Evolutionary conservation across 2,113 vertebrate species (phyloP), one percentile per base, ranked within the genome.

Genomic region (Clarias batrachus): DNA sequence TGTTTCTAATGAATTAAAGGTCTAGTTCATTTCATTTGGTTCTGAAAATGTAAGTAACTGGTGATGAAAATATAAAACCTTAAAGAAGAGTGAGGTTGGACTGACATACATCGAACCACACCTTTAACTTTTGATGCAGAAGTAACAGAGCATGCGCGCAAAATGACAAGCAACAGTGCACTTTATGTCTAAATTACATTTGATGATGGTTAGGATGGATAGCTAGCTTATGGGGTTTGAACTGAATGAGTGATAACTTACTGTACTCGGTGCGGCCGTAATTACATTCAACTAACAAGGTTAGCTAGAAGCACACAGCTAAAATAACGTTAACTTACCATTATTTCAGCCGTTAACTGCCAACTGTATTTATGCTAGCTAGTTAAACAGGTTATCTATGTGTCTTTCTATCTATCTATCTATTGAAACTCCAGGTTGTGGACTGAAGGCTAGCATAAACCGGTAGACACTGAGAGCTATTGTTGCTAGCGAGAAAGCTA

Each of bases 251-350:
- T 3, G 41, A 4, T 41, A 41, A 41, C 41, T 13, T 27, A 65
- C 60, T 63, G 11, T 68, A 11, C 11, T 10, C 17, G 0, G 37
- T 48, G 19, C 17, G 23, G 27, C n/a, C 16, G 21, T 25, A n/a
- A 56, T 71, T 71, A 71, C 73, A 48, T 19, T 19, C 17, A 41
- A 60, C 30, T 57, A 80, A 59, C 21, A 17, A 79, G 13, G 30
- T 65, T 68, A 79, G 74, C 84, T 13, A 16, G 48, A 54, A 16
- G 27, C n/a, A 8, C 17, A 59, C 0, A 19, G 27, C 54, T 84
- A 30, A 52, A 74, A 56, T n/a, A 56, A 57, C 30, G 23, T 68
- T 4, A 74, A 87, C 86, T 87, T 87, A 87, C 86, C 86, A 83
- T 87, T 25, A 52, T 74, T 37, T 33, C 52, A 63, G 37, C 11